These are phyloP conservation scores for Callithrix jacchus DNA, from an alignment of 2,113 vertebrate genomes.

Conservation along the genomic window DNA sequence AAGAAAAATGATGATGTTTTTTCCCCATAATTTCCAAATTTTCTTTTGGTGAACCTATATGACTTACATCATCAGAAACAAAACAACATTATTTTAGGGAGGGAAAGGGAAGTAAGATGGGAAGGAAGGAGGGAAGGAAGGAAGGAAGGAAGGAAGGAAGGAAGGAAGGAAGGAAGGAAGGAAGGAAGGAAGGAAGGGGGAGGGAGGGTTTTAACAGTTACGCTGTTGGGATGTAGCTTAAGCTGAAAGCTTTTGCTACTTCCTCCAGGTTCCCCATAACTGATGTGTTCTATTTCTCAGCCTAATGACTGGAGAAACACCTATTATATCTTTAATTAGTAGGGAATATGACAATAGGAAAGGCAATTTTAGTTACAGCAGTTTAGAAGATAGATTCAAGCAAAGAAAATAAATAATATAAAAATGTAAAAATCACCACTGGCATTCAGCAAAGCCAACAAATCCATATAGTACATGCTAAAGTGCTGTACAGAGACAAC, in stretches of 20 bases:
- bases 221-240: neutral
- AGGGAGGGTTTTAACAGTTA: neutral
- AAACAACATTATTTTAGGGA: neutral
- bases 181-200: rapidly evolving
- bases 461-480: neutral
- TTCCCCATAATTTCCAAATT: neutral
- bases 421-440: neutral
- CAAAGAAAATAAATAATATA: neutral
- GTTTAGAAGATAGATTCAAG: neutral
- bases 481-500: neutral
- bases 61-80: neutral
- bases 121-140: neutral
- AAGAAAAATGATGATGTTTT: neutral
- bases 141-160: neutral
- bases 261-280: neutral
- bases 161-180: neutral
- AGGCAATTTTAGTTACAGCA: neutral
- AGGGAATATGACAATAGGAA: neutral
- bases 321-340: neutral
- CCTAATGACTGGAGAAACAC: neutral
- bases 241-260: neutral
- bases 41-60: neutral
- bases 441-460: neutral
- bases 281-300: neutral
- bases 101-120: no score